phyloP scores from a whole-genome alignment of 2,113 vertebrate genomes.

The Albula goreensis region DNA sequence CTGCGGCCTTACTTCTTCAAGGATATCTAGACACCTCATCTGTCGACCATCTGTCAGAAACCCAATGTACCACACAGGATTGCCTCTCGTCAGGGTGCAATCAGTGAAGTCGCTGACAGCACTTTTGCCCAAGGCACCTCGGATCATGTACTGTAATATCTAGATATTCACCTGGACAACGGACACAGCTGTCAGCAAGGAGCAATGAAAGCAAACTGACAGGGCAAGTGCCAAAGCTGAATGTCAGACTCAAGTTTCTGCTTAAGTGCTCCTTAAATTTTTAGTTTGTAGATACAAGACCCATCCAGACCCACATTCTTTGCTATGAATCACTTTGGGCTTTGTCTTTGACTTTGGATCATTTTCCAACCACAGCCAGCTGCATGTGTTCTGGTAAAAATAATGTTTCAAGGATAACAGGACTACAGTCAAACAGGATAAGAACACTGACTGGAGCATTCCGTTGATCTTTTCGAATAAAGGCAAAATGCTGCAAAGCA shows the following conservation, averaged over 20 bases:
- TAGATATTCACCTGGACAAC: background rate
- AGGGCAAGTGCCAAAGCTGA: background rate
- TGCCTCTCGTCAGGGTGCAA: background rate
- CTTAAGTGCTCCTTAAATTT: background rate
- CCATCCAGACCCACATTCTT: background rate
- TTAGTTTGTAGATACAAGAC: background rate
- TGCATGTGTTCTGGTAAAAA: too few relatives aligned
- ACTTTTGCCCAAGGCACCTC: background rate
- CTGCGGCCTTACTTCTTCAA: background rate
- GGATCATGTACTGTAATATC: background rate
- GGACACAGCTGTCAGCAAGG: background rate
- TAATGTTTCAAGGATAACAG: too few relatives aligned
- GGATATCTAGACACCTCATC: slow-evolving; percentile 25
- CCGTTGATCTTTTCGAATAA: too few relatives aligned
- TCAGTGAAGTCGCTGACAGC: background rate
- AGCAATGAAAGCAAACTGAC: background rate
- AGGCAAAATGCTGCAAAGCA: too few relatives aligned
- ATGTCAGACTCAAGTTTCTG: background rate
- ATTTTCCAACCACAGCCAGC: too few relatives aligned
- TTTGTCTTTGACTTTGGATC: background rate
- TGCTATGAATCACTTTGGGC: background rate
- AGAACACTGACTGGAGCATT: too few relatives aligned
- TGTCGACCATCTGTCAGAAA: slow-evolving; percentile 10
- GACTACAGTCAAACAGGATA: too few relatives aligned
- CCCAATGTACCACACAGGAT: background rate